Base-by-base conservation (phyloP, 2,888 invertebrate genomes). In the Caenorhabditis imperialis region DNA sequence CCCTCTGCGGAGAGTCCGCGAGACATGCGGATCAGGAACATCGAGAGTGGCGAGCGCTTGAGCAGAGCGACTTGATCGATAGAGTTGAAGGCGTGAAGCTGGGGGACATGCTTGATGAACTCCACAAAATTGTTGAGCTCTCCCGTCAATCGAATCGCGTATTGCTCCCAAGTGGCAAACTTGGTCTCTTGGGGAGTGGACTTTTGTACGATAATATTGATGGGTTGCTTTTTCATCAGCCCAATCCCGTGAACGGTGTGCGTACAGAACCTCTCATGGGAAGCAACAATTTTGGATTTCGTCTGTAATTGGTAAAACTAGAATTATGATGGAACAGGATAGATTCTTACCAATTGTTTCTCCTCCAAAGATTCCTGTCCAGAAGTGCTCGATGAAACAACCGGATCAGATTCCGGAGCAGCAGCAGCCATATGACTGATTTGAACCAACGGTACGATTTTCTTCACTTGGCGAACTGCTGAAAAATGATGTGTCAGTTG, bases 81-180 rank as follows among this genome's bases (percentile, higher is more conserved):
- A 12, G 67, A 8, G 0, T 38, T 14, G 14, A 79, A 7, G 0
- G 4, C 12, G 10, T 30, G 37, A 50, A 78, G 61, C 1, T 53
- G 47, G 1, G 80, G 74, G 33, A 80, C 63, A 2, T 44, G 16
- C 35, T 67, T 75, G 4, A 69, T 62, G 27, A 75, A 77, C 1
- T 44, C 42, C 2, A 78, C 73, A n/a, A 63, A 16, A 0, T 44
- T 22, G 30, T 65, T 33, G 20, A 79, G 23, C 2, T 70, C 72
- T 3, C 33, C 27, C 1, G 35, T 38, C 0, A 67, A 25, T 5
- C 50, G 51, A 10, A n/a, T 3, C 2, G 75, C 57, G 12, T 63
- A 73, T 3, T 48, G 30, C 40, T 75, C 72, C 73, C 75, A 79
- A 10, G 69, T 70, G n/a, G n/a, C n/a, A n/a, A n/a, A n/a, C n/a